These are phyloP conservation scores for Serilophus lunatus DNA, from an alignment of 2,113 vertebrate species.

Conservation along the genomic window DNA sequence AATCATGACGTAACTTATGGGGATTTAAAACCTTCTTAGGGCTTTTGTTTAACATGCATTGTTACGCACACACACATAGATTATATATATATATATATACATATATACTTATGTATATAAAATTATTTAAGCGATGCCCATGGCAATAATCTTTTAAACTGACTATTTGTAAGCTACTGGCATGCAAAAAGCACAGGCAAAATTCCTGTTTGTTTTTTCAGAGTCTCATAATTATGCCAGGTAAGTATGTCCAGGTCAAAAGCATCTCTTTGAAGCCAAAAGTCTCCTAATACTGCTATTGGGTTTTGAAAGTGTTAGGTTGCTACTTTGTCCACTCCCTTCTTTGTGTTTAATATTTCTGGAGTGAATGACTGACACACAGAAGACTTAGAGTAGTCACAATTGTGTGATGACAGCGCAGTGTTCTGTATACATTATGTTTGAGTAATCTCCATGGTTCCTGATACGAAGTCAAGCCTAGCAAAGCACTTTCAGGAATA, in stretches of 20 bases:
- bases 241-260: neutral
- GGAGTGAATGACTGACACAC: neutral
- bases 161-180: slow-evolving; percentile 21
- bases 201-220: neutral
- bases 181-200: neutral
- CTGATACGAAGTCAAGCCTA: neutral
- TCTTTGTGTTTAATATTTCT: neutral
- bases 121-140: slow-evolving; percentile 29
- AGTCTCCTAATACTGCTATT: neutral
- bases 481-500: neutral
- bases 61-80: neutral
- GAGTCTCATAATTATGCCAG: neutral
- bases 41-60: slow-evolving; percentile 9
- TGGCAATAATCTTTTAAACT: slow-evolving; percentile 44
- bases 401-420: neutral
- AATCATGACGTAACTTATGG: neutral
- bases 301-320: neutral
- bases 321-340: neutral
- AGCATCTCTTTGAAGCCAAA: neutral
- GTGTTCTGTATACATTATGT: neutral
- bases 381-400: neutral
- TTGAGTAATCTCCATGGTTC: neutral
- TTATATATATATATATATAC: slow-evolving; percentile 14
- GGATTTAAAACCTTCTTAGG: neutral
- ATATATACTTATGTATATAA: slow-evolving; percentile 31